phyloP scores from a whole-genome alignment of 1,140 invertebrate species.

The Drosophila eugracilis region DNA sequence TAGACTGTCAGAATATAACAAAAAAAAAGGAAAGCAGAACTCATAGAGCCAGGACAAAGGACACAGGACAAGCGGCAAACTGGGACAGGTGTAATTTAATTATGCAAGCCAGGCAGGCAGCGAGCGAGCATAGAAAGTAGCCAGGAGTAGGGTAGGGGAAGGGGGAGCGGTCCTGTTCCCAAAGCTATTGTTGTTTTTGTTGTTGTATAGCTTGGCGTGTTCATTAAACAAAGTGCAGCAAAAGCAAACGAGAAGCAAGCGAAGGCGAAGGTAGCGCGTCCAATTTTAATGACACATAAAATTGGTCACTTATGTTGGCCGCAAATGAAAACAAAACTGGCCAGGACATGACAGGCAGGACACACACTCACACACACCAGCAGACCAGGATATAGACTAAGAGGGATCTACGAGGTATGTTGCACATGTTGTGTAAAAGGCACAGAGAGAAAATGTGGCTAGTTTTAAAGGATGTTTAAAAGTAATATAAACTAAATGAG shows the following conservation, averaged over 20 bases:
- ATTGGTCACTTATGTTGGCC: slow-evolving; percentile 80
- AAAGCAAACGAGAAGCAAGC: slow-evolving; percentile 50
- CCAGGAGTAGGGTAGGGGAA: not conserved
- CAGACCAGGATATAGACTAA: slow-evolving; percentile 13
- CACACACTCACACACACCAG: slow-evolving; percentile 24
- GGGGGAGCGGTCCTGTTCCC: slow-evolving; percentile 42
- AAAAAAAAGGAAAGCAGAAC: not conserved
- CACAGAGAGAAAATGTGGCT: slow-evolving; percentile 24
- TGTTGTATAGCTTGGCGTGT: slow-evolving; percentile 51
- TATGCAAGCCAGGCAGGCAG: slow-evolving; percentile 68
- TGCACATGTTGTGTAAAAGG: slow-evolving; percentile 61
- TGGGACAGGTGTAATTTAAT: slow-evolving; percentile 82
- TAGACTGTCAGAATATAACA: not conserved
- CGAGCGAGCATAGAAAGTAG: slow-evolving; percentile 13
- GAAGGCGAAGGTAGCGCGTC: slow-evolving; percentile 63
- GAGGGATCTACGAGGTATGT: slow-evolving; percentile 20
- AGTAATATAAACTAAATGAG: too few relatives aligned
- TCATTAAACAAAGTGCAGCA: slow-evolving; percentile 64
- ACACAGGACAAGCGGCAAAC: slow-evolving; percentile 45
- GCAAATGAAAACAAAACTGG: slow-evolving; percentile 80
- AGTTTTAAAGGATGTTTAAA: too few relatives aligned
- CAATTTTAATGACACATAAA: slow-evolving; percentile 83
- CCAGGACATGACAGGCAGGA: slow-evolving; percentile 74
- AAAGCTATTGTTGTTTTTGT: not conserved
- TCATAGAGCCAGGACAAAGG: slow-evolving; percentile 1